Evolutionary conservation across 2,797 vertebrate genomes (phyloP), one percentile per base, ranked within the genome.

Genomic region (Siniperca undulata): DNA sequence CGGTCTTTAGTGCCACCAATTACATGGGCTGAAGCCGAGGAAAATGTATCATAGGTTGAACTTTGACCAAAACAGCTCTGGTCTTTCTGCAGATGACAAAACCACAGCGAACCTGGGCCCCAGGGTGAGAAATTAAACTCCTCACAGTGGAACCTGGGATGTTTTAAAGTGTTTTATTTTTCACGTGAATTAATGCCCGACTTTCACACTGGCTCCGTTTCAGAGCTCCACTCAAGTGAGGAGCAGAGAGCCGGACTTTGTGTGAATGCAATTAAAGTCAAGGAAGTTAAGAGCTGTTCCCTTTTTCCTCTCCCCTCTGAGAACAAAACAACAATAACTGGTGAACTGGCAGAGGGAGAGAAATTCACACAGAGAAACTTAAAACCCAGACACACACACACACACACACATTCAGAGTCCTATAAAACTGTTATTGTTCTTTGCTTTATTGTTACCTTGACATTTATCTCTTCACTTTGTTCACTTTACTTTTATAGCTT

Each of bases 201-300:
- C 36, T 70, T 72, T 81, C 64, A 70, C 62, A 24, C 48, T 9
- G 55, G 59, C 62, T 30, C 52, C 4, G 1, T 79, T 85, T 88
- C 77, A 82, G 52, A 48, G 77, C 81, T 46, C 59, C 77, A 59
- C 64, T 87, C 67, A 34, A 74, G 78, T 59, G 81, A 66, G 40
- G 53, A 88, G 73, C 44, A 16, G 20, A 77, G 59, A 77, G 69
- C 9, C 0, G 16, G 82, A 73, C 78, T 70, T 40, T 42, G 68
- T 69, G 50, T 69, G 50, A 87, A 72, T 58, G 81, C 81, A 89
- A 86, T 89, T 86, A 88, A 86, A 83, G 86, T 84, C 48, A 40
- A 60, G 34, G 50, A 87, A 85, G 87, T 89, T 82, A 74, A 80
- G 80, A 81, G 59, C 66, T 74, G 74, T 53, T 78, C 40, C 50